Conservation (phyloP, 2,113 vertebrate genomes). For the Stegostoma tigrinum region DNA sequence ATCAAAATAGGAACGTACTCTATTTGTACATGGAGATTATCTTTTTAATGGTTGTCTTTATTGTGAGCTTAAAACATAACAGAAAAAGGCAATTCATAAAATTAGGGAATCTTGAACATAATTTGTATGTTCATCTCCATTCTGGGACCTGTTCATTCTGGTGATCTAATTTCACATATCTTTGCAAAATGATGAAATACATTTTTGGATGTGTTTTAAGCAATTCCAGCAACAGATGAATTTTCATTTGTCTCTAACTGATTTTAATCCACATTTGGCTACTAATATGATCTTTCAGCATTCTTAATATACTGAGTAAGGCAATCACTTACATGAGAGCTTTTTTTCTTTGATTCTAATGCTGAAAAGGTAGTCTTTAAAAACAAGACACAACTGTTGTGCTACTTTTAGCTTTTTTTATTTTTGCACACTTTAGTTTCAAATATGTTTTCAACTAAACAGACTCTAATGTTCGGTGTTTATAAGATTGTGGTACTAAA, state of each 20-base stretch:
- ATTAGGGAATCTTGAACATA: neutral
- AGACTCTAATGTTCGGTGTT: neutral
- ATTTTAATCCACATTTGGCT: neutral
- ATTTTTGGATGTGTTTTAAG: neutral
- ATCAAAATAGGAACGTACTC: neutral
- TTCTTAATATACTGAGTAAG: neutral
- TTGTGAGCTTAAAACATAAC: no score
- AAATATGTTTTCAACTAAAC: conserved; percentile 23
- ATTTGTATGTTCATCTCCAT: neutral
- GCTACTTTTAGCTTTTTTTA: neutral
- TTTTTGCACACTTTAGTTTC: neutral
- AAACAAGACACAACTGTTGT: neutral
- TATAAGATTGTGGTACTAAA: neutral
- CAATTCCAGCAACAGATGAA: neutral
- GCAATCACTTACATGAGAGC: neutral
- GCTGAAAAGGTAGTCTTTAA: neutral
- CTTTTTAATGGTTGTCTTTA: neutral
- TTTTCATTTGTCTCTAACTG: neutral
- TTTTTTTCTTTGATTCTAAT: neutral
- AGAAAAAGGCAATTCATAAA: neutral
- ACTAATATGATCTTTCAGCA: neutral
- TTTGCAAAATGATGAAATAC: neutral
- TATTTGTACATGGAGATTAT: neutral
- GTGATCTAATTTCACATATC: neutral
- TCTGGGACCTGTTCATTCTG: neutral